Evolutionary conservation across 2,113 vertebrate genomes (phyloP), one percentile per base, ranked within the genome.

Genomic region (Toxostoma redivivum): DNA sequence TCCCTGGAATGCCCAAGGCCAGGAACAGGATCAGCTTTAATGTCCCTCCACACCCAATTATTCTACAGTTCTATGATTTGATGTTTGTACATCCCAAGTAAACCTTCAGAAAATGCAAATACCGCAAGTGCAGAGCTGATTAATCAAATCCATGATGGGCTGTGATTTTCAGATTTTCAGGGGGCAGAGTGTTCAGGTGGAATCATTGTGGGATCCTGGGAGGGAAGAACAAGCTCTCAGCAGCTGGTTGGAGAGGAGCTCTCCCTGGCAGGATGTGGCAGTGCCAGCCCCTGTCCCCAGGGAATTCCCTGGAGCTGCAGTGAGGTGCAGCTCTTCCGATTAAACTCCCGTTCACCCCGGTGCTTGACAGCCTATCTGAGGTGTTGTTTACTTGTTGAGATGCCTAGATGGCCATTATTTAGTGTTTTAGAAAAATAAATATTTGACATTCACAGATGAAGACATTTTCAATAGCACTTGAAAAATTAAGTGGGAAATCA

Each of bases 391-490:
- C n/a, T 3, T 56, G 71, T 40, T 23, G 56, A 85, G 82, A 16
- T 88, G 76, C 85, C 81, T 82, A 15, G 54, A 44, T 88, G 73
- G 90, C 72, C 48, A 5, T 83, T 84, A 54, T 62, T 94, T 86
- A 56, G 53, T 44, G 30, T 64, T 83, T 61, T 28, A 88, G 82
- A 64, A 81, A 90, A 94, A 92, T 56, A 95, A 94, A 94, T 95
- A 54, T 82, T 93, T 88, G 84, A 42, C 69, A 67, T 86, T 93
- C 77, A 44, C 48, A 81, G 82, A 83, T 83, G 69, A 94, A 91
- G 84, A 57, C 82, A 48, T 74, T 93, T 88, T 93, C 92, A 86
- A 69, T 30, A 69, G 88, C 76, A 74, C 93, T 96, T 88, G 92
- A 90, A 92, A 88, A 81, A 83, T 73, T 72, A 71, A 88, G 86